phyloP scores from a whole-genome alignment of 2,888 invertebrate genomes.

The Electrophaes corylata region DNA sequence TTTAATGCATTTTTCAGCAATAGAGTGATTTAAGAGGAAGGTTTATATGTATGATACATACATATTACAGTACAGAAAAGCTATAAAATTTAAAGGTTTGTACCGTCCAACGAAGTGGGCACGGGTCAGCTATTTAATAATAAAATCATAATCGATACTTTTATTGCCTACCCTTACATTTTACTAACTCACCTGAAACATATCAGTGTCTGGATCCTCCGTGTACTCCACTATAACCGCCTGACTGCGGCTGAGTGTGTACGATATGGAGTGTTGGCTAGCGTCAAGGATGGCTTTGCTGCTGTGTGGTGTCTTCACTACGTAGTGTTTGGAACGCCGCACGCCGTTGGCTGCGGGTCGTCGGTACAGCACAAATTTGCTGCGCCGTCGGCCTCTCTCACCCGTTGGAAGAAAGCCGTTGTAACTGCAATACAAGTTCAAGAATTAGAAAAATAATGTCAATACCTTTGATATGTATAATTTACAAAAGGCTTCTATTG shows the following conservation, averaged over 20 bases:
- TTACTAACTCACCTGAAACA: constrained; percentile 95
- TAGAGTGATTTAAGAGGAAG: too few relatives aligned
- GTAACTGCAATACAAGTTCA: constrained; percentile 85
- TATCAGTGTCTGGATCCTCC: constrained; percentile 97
- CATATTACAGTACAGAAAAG: too few relatives aligned
- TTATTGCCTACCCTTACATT: background rate
- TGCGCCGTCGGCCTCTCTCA: constrained; percentile 95
- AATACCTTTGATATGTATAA: too few relatives aligned
- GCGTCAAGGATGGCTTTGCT: constrained; percentile 97
- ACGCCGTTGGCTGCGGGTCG: constrained; percentile 95
- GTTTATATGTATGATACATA: too few relatives aligned
- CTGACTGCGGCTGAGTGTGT: constrained; percentile 97
- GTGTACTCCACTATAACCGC: constrained; percentile 99
- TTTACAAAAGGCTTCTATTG: too few relatives aligned
- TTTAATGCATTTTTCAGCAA: too few relatives aligned
- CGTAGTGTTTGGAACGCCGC: constrained; percentile 96
- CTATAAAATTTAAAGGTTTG: too few relatives aligned
- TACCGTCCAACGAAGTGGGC: too few relatives aligned
- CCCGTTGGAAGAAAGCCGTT: constrained; percentile 97
- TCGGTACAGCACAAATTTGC: constrained; percentile 96
- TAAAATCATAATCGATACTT: background rate
- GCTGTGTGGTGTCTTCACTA: constrained; percentile 97
- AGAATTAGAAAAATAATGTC: constrained; percentile 1
- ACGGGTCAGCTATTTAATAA: too few relatives aligned
- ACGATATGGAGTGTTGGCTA: constrained; percentile 98